phyloP scores from a whole-genome alignment of 1,140 invertebrate species.

The Zaprionus davidi region DNA sequence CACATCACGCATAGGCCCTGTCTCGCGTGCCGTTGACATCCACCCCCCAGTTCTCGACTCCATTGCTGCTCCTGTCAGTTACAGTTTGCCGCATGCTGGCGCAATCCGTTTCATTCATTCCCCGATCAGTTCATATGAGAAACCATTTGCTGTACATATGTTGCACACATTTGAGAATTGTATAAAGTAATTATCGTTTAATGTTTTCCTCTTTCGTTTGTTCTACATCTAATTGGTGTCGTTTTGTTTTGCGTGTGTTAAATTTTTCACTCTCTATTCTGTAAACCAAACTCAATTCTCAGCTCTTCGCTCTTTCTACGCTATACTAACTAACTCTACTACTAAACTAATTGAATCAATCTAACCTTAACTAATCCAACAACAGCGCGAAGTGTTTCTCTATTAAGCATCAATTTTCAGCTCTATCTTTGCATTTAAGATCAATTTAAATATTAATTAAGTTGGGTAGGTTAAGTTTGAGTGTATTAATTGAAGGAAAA shows the following conservation, averaged over 20 bases:
- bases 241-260: conserved; percentile 78
- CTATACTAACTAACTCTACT: conserved; percentile 42
- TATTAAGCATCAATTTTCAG: conserved; percentile 63
- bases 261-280: conserved; percentile 78
- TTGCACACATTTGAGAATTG: conserved; percentile 34
- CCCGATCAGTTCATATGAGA: conserved; percentile 3
- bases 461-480: conserved; percentile 67
- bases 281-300: conserved; percentile 30
- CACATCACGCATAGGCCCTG: conserved; percentile 44
- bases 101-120: background rate
- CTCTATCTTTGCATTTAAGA: conserved; percentile 67
- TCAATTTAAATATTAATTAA: conserved; percentile 56
- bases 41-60: conserved; percentile 6
- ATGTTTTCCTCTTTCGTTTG: conserved; percentile 39
- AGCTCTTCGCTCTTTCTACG: conserved; percentile 50
- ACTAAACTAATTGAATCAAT: conserved; percentile 26
- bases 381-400: conserved; percentile 25
- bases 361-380: conserved; percentile 41
- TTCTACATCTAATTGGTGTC: conserved; percentile 70
- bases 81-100: conserved; percentile 56
- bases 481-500: conserved; percentile 45
- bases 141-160: conserved; percentile 35
- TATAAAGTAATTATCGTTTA: conserved; percentile 57
- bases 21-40: conserved; percentile 21
- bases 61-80: conserved; percentile 70